These are phyloP conservation scores for Canis aureus DNA, from an alignment of 2,113 vertebrate genomes.

Conservation along the genomic window DNA sequence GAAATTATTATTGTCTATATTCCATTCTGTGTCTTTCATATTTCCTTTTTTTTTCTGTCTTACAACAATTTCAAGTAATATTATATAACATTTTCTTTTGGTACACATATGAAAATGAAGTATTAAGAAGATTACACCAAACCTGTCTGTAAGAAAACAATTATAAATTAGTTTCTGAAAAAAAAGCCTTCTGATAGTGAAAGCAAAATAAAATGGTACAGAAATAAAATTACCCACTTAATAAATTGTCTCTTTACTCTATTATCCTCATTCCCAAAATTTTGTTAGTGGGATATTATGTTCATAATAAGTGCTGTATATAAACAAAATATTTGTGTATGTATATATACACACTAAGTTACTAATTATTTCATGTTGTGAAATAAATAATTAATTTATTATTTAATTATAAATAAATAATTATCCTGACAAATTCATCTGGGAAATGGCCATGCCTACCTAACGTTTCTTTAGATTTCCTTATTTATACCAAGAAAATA, in stretches of 20 bases:
- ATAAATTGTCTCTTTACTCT: neutral
- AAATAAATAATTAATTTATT: too few species aligned
- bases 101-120: neutral
- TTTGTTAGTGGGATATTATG: neutral
- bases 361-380: conserved; percentile 11
- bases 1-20: neutral
- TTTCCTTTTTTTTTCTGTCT: neutral
- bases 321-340: neutral
- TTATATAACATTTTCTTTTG: neutral
- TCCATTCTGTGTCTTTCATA: neutral
- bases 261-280: neutral
- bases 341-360: neutral
- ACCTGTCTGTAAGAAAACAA: neutral
- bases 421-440: conserved; percentile 1
- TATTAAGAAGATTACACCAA: neutral
- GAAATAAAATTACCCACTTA: neutral
- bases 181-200: neutral
- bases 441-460: neutral
- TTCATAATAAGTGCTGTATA: neutral
- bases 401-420: too few species aligned
- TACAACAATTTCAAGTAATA: neutral
- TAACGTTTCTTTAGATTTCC: neutral
- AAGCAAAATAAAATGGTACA: neutral
- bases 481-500: neutral
- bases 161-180: neutral